Base-by-base conservation (phyloP, 2,888 invertebrate genomes). In the Noctuana brunneofusca region DNA sequence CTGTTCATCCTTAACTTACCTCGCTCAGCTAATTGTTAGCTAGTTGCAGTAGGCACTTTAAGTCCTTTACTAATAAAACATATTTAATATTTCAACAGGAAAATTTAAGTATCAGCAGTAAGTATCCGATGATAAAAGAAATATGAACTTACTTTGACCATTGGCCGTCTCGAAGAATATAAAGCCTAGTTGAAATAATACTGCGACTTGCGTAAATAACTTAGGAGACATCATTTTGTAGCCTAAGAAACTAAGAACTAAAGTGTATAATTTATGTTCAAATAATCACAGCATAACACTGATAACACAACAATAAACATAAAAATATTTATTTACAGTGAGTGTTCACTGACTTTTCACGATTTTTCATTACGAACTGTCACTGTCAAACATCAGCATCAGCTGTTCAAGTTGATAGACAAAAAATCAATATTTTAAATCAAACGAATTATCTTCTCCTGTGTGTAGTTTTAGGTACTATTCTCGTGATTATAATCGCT, bases 351-450 rank as follows among this genome's bases (percentile, higher is more conserved):
- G n/a, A 38, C 12, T 0, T 22, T 16, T 11, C 38, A 6, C 38
- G 14, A 46, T 16, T 46, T 20, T 46, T 46, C 4, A 0, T 14
- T 22, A 14, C 9, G 8, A 30, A n/a, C 59, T 54, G 59, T 60
- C 59, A 54, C 46, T 50, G 48, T 67, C 52, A 64, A 48, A 50
- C 41, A 75, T 75, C 77, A 78, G 78, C 41, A 75, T 75, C 77
- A 78, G 78, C 78, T 77, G 78, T 69, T 76, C 56, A 67, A 68
- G 69, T 69, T 72, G 69, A 70, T 71, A 73, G 22, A 22, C 24
- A 16, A 8, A 54, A 54, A 54, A 54, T 54, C 46, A 12, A 46
- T 46, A 41, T 2, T 27, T 27, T 27, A 27, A 5, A 8, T 5
- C 27, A 27, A 8, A 8, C 3, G 8, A 27, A 27, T 27, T 27